phyloP scores from a whole-genome alignment of 2,888 invertebrate genomes.

The Caenorhabditis sp. region DNA sequence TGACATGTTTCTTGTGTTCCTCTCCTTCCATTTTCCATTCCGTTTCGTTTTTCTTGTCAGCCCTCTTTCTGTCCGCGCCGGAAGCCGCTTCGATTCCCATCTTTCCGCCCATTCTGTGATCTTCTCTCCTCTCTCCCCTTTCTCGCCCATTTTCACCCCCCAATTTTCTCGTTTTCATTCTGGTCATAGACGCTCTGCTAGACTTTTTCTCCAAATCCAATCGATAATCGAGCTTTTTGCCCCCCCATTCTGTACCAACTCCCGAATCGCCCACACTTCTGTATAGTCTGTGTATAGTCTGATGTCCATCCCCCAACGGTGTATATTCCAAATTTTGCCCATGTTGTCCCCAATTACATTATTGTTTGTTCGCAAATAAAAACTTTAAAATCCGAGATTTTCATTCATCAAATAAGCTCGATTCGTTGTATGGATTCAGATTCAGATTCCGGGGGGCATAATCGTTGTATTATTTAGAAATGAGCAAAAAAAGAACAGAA shows the following conservation, averaged over 20 bases:
- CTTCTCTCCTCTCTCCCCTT: background rate
- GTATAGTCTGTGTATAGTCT: conserved; percentile 42
- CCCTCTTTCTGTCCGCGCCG: conserved; percentile 2
- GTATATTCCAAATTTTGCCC: conserved; percentile 31
- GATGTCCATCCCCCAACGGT: conserved; percentile 35
- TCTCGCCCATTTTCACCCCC: background rate
- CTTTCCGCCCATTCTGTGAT: background rate
- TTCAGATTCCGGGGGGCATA: conserved; percentile 2
- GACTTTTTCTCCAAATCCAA: background rate
- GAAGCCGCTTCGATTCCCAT: background rate
- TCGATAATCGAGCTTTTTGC: conserved; percentile 11
- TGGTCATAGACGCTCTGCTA: background rate
- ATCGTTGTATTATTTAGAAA: conserved; percentile 25
- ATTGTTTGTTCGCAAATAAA: conserved; percentile 11
- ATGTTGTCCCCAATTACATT: background rate
- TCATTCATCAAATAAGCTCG: conserved; percentile 26
- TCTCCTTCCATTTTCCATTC: background rate
- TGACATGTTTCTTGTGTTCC: too few relatives aligned
- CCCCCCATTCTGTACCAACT: conserved; percentile 19
- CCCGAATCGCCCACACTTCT: too few relatives aligned
- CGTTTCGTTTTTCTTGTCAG: background rate
- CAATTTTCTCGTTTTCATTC: background rate
- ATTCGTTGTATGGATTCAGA: too few relatives aligned
- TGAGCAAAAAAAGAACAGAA: conserved; percentile 22
- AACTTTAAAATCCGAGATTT: conserved; percentile 8